Evolutionary conservation across 2,888 invertebrate species (phyloP), one percentile per base, ranked within the genome.

Genomic region (Ormyrus labotus): DNA sequence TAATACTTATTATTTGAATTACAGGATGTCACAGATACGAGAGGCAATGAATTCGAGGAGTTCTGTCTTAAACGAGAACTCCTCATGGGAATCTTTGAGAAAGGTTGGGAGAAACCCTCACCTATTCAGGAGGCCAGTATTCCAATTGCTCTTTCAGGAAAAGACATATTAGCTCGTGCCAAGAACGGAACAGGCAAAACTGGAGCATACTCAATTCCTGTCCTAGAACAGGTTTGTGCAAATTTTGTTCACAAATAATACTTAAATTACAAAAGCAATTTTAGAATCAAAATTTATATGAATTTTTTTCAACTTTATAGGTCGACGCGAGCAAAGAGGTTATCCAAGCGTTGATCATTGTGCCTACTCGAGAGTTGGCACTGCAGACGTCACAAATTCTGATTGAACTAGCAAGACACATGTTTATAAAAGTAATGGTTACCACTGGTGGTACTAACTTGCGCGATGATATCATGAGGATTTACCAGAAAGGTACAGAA

Each of bases 151-250:
- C 94, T 99, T 87, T 96, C 98, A 88, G 99, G 99, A 88, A 96
- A 98, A 92, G 99, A 99, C 92, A 96, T 99, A 87, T 94, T 99
- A 88, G 99, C 99, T 82, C 94, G 99, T 91, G 99, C 99, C 87
- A 99, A 99, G 93, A 99, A 99, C 92, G 99, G 99, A 88, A 99
- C 99, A 86, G 99, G 95, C 89, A 99, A 99, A 93, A 99, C 99
- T 89, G 99, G 99, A 89, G 99, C 99, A 85, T 99, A 99, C 92
- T 97, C 98, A 91, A 99, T 99, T 92, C 99, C 99, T 87, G 96
- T 99, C 86, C 93, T 99, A 91, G 99, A 99, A 93, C 96, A 98
- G 93, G 94, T 90, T 84, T 71, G 55, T 65, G 10, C 5, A n/a
- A 80, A 47, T 78, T 75, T 6, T 55, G 71, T 19, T 19, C 19